Evolutionary conservation across 2,797 vertebrate species (phyloP), one percentile per base, ranked within the genome.

Genomic region (Gallinago solitaria): DNA sequence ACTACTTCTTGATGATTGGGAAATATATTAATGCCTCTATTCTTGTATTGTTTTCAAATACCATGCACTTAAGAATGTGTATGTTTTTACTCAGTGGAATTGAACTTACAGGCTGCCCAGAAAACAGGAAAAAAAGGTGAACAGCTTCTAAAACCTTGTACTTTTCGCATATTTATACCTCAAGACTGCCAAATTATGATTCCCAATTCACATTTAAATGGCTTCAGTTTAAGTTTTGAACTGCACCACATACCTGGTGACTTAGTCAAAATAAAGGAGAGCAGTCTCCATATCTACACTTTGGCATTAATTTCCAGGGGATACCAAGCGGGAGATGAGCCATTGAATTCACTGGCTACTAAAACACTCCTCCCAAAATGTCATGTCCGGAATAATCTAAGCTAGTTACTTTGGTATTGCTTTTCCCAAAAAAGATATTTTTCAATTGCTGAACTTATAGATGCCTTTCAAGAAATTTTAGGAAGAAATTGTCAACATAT

Each of bases 401-500:
- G 32, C 16, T 78, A 68, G 57, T 92, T 87, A 79, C 68, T 83
- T 93, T 47, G 27, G 27, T 63, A 56, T 33, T 27, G 11, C n/a
- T 57, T 92, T 96, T 91, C 75, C 28, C 45, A 27, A 63, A 94
- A 95, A 95, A 93, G 39, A 69, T 78, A 50, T 61, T 71, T 78
- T 95, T 82, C 75, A 95, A 82, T 87, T 94, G 70, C 43, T 94
- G 63, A 78, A 24, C 32, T 83, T 92, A 59, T n/a, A 92, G 67
- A 56, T 79, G 64, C 48, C 74, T 95, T 85, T 71, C 94, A 93
- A 79, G 60, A 97, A 88, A 83, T 56, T 94, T 95, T 95, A 91
- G 90, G 89, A 82, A 93, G 64, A 87, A 93, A 68, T 73, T 68
- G 59, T 68, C 48, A 37, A 77, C 83, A 81, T 82, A 93, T 88